Conservation (phyloP, 2,888 invertebrate species). For the Phengaris alcon region DNA sequence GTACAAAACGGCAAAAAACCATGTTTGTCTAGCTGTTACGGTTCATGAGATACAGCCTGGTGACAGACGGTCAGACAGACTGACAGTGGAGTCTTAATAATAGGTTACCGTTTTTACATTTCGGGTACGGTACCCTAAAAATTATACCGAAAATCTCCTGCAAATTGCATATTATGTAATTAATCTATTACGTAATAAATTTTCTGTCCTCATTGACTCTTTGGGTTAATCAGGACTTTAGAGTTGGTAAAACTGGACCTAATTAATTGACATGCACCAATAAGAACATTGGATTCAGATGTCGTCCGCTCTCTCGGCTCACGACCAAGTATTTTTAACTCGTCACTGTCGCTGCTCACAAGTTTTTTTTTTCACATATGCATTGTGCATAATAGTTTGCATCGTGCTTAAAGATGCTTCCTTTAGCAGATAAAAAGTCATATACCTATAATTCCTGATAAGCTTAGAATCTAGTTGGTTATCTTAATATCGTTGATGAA, state of each 20-base stretch:
- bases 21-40: too few relatives aligned
- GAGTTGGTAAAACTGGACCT: not conserved
- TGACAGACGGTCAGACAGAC: too few relatives aligned
- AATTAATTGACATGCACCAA: conserved; percentile 18
- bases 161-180: not conserved
- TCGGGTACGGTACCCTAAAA: not conserved
- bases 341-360: conserved; percentile 42
- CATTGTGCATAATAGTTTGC: not conserved
- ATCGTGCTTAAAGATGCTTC: conserved; percentile 32
- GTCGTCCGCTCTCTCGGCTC: conserved; percentile 37
- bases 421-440: conserved; percentile 28
- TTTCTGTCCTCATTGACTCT: not conserved
- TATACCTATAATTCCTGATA: not conserved
- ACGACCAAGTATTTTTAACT: conserved; percentile 47
- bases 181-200: not conserved
- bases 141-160: not conserved
- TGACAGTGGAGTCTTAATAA: too few relatives aligned
- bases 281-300: conserved; percentile 34
- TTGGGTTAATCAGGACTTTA: not conserved
- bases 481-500: too few relatives aligned
- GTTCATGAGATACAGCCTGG: too few relatives aligned
- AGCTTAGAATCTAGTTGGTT: too few relatives aligned
- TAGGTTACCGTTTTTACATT: too few relatives aligned
- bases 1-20: too few relatives aligned
- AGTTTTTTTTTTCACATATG: conserved; percentile 38